Conservation (phyloP, 2,113 vertebrate species). For the Heliornis fulica region DNA sequence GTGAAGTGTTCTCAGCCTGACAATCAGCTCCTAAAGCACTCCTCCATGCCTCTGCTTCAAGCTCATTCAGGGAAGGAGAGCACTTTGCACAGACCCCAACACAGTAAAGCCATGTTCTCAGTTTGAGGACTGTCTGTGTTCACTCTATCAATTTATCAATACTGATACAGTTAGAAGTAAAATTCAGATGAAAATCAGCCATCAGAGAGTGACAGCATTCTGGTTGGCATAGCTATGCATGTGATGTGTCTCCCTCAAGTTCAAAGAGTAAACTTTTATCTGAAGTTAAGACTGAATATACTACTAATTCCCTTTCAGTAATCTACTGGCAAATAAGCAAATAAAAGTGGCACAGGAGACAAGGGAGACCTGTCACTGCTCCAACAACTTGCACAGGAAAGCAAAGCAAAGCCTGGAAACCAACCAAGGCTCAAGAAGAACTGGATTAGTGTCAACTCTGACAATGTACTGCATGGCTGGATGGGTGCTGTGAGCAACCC, state of each 20-base stretch:
- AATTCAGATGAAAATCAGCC: background rate
- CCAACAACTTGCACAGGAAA: background rate
- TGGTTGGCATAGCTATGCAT: background rate
- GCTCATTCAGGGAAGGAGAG: background rate
- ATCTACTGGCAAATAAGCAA: background rate
- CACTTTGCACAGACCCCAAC: rapidly evolving
- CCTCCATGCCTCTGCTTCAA: background rate
- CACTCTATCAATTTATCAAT: background rate
- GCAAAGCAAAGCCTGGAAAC: background rate
- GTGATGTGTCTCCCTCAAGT: rapidly evolving
- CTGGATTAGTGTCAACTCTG: background rate
- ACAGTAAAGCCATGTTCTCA: rapidly evolving
- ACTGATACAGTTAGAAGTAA: background rate
- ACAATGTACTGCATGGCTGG: rapidly evolving
- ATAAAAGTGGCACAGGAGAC: background rate
- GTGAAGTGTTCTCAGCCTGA: background rate
- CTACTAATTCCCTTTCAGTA: background rate
- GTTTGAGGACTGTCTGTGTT: background rate
- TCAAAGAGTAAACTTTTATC: background rate
- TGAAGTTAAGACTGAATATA: background rate
- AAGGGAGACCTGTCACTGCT: background rate
- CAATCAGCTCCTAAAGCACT: background rate
- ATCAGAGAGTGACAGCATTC: background rate
- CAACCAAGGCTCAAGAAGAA: background rate
- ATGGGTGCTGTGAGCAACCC: rapidly evolving